phyloP scores from a whole-genome alignment of 1,140 invertebrate species.

The Zelostemma sp. region DNA sequence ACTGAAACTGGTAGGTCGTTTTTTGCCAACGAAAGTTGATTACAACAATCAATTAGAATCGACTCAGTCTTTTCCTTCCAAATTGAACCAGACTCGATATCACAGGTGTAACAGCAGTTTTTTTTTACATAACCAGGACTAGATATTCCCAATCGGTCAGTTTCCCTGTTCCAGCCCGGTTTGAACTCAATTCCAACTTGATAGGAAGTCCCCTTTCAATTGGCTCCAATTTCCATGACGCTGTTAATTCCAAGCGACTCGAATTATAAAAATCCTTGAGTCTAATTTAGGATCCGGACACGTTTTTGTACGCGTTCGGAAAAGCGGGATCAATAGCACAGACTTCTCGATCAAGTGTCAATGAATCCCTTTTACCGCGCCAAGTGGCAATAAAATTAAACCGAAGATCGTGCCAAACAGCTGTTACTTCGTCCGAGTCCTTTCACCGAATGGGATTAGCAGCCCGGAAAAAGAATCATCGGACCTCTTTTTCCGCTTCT shows the following conservation, averaged over 20 bases:
- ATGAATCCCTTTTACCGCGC: constrained; percentile 1
- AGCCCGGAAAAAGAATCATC: constrained; percentile 3
- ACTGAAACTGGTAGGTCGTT: no score
- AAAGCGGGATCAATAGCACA: no score
- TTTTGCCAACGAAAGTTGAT: background rate
- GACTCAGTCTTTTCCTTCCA: no score
- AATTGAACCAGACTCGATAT: constrained; percentile 10
- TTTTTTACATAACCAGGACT: background rate
- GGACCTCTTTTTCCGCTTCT: no score
- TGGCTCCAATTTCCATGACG: no score
- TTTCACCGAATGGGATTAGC: constrained; percentile 5
- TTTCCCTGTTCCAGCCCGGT: constrained; percentile 14
- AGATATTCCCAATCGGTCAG: constrained; percentile 28
- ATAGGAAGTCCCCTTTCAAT: no score
- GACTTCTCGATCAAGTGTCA: constrained; percentile 2
- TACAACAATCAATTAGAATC: background rate
- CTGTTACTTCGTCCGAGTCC: constrained; percentile 4
- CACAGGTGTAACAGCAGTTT: constrained; percentile 23
- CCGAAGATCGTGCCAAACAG: constrained; percentile 7
- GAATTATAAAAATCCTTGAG: no score
- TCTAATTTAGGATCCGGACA: no score
- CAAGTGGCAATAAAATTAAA: constrained; percentile 11
- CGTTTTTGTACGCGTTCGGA: constrained; percentile 4
- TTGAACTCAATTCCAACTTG: constrained; percentile 24
- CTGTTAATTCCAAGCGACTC: no score